Percentiles rank a stretch among this genome's conserved stretches.
Conservation (phyloP, 2,888 invertebrate genomes). For the Entomobrya multifasciata region DNA sequence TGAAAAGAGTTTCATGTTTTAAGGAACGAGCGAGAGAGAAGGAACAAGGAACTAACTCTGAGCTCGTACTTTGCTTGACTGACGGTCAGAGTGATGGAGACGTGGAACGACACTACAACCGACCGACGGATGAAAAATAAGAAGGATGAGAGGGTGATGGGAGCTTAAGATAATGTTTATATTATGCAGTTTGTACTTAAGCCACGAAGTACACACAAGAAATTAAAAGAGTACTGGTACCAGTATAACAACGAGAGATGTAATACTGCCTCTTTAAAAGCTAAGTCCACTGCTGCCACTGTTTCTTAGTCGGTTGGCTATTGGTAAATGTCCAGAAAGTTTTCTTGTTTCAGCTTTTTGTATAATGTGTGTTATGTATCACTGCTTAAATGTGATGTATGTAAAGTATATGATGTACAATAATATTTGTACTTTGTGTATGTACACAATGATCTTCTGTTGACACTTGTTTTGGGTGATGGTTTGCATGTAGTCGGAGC, state of each 20-base stretch:
- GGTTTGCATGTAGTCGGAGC: conserved; percentile 45
- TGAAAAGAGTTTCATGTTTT: neutral
- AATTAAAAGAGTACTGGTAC: conserved; percentile 36
- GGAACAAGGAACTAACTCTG: conserved; percentile 56
- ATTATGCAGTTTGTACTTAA: conserved; percentile 34
- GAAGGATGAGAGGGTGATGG: conserved; percentile 63
- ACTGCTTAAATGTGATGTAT: conserved; percentile 16
- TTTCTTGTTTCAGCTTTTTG: conserved; percentile 30
- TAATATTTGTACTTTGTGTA: conserved; percentile 68
- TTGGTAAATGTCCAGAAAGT: conserved; percentile 35
- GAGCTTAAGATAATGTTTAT: conserved; percentile 59
- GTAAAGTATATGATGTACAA: conserved; percentile 53
- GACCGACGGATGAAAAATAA: conserved; percentile 47
- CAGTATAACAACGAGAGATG: neutral
- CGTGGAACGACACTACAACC: conserved; percentile 61
- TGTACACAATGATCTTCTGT: conserved; percentile 66
- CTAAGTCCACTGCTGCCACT: conserved; percentile 14
- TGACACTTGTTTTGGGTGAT: conserved; percentile 69
- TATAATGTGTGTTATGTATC: conserved; percentile 11
- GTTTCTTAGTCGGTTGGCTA: conserved; percentile 4
- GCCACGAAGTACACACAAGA: conserved; percentile 42
- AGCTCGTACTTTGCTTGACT: conserved; percentile 68
- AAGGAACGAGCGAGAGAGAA: conserved; percentile 37
- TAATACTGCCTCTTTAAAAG: neutral
- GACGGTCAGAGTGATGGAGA: conserved; percentile 62